phyloP scores from a whole-genome alignment of 2,888 invertebrate genomes.

The Acleris holmiana region DNA sequence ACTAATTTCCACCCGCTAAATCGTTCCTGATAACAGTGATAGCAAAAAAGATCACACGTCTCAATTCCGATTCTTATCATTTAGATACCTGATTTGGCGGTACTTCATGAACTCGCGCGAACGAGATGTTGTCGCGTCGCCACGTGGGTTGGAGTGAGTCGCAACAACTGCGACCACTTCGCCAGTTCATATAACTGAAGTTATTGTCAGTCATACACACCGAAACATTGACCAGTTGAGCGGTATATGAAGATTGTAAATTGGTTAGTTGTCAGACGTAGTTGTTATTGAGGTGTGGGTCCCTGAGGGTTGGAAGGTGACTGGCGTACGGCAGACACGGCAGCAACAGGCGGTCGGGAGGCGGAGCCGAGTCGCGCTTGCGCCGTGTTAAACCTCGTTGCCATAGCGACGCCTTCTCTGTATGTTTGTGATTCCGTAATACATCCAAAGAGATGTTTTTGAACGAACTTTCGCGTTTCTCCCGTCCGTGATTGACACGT shows the following conservation, averaged over 20 bases:
- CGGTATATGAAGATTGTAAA: background rate
- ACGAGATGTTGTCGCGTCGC: conserved; percentile 57
- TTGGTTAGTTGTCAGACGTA: conserved; percentile 1
- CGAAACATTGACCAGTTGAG: conserved; percentile 13
- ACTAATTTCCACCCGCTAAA: too few relatives aligned
- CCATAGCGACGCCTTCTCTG: conserved; percentile 76
- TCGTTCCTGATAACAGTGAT: too few relatives aligned
- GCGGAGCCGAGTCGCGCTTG: conserved; percentile 73
- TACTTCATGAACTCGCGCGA: conserved; percentile 64
- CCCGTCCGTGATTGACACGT: conserved; percentile 60
- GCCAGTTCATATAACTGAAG: conserved; percentile 45
- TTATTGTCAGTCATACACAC: conserved; percentile 42
- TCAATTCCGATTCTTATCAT: conserved; percentile 33
- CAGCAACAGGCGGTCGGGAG: conserved; percentile 80
- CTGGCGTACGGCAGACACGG: conserved; percentile 67
- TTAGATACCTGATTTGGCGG: conserved; percentile 67
- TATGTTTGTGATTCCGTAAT: conserved; percentile 73
- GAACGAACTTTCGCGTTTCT: conserved; percentile 56
- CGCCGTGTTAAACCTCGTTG: conserved; percentile 66
- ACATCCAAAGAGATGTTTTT: conserved; percentile 54
- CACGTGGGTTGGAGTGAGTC: conserved; percentile 54
- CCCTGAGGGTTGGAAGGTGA: conserved; percentile 58
- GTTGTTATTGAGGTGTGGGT: conserved; percentile 56
- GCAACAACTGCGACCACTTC: conserved; percentile 49
- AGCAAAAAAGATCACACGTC: conserved; percentile 15